phyloP scores from a whole-genome alignment of 2,797 vertebrate species.

The Mustela erminea region DNA sequence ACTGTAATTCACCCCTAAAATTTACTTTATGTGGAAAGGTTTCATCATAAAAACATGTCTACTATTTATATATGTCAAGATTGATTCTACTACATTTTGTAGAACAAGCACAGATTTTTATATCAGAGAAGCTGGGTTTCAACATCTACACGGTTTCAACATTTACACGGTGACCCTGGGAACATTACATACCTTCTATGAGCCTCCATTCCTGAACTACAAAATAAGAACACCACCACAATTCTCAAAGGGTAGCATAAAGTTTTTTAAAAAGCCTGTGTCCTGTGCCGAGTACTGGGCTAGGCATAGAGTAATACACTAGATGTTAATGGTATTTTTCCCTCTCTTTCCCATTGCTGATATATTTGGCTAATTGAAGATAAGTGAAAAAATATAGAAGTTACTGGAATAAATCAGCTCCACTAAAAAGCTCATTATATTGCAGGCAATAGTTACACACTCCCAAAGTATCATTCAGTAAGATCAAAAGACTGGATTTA shows the following conservation, averaged over 20 bases:
- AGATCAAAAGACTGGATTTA: slow-evolving; percentile 37
- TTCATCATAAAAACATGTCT: slow-evolving; percentile 44
- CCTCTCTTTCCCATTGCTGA: background rate
- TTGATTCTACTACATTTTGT: background rate
- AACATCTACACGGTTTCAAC: background rate
- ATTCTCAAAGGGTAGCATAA: background rate
- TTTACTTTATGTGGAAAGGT: slow-evolving; percentile 49
- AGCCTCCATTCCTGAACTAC: background rate
- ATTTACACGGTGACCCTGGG: background rate
- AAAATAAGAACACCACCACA: background rate
- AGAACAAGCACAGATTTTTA: slow-evolving; percentile 44
- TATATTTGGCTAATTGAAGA: background rate
- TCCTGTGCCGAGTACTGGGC: background rate
- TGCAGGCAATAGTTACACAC: slow-evolving; percentile 32
- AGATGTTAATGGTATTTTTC: background rate
- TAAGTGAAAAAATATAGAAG: slow-evolving; percentile 23
- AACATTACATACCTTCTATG: background rate
- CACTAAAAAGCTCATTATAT: slow-evolving; percentile 5
- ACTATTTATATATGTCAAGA: background rate
- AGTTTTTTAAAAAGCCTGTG: background rate
- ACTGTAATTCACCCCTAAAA: slow-evolving; percentile 49
- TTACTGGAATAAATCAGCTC: slow-evolving; percentile 61
- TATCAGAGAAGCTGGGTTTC: slow-evolving; percentile 2
- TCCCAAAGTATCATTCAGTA: slow-evolving; percentile 61
- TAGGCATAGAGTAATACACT: background rate